Percentiles rank a stretch among this genome's conserved stretches.
Evolutionary conservation across 2,113 vertebrate species (phyloP).

Genomic region (Serilophus lunatus): DNA sequence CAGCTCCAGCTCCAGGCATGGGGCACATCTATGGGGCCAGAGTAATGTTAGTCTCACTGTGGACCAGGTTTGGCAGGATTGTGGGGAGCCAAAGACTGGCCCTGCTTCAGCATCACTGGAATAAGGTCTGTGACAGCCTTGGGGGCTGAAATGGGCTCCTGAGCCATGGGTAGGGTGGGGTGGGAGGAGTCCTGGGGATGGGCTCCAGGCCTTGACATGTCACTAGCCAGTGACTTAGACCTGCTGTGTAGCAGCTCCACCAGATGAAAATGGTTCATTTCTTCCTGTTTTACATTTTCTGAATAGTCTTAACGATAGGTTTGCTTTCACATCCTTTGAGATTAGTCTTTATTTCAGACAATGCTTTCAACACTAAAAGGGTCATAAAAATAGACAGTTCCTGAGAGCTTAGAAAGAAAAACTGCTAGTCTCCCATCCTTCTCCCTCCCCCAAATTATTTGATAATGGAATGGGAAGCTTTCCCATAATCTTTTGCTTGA

Average conservation of each 20-base stretch:
- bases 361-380: slow-evolving; percentile 55
- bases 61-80: not conserved
- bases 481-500: slow-evolving; percentile 49
- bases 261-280: not conserved
- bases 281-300: slow-evolving; percentile 37
- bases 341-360: slow-evolving; percentile 60
- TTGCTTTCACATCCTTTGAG: slow-evolving; percentile 38
- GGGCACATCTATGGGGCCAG: not conserved
- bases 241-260: not conserved
- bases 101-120: not conserved
- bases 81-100: not conserved
- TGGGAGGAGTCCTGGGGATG: not conserved
- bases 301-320: slow-evolving; percentile 15
- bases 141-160: not conserved
- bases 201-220: not conserved
- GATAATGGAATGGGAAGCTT: slow-evolving; percentile 58
- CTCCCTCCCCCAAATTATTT: slow-evolving; percentile 57
- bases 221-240: not conserved
- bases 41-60: not conserved
- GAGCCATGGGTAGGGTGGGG: accelerated
- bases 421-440: slow-evolving; percentile 22
- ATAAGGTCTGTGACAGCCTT: accelerated
- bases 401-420: slow-evolving; percentile 53
- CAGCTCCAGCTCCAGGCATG: not conserved
- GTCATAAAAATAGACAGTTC: slow-evolving; percentile 54